A percentile compares a stretch with the other conserved stretches of the same genome.
Evolutionary conservation across 2,888 invertebrate genomes (phyloP).

Genomic region (Drosophila ezoana): DNA sequence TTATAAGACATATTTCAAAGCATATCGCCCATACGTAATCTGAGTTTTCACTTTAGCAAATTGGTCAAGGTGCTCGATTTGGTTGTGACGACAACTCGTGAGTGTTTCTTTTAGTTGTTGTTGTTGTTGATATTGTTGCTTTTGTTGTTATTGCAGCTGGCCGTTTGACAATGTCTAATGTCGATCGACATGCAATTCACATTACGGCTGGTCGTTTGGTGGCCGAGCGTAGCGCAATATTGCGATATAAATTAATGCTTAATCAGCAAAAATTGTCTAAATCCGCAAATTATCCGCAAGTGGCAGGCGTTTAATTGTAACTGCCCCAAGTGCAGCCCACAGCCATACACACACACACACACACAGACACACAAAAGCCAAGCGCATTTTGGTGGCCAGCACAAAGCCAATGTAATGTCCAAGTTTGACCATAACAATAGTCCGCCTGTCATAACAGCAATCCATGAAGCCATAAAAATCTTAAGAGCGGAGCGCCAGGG

Average conservation of each 20-base stretch:
- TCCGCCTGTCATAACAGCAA: conserved; percentile 56
- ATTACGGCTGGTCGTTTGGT: conserved; percentile 48
- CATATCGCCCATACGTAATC: conserved; percentile 52
- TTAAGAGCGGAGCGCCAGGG: background rate
- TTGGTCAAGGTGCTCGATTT: conserved; percentile 70
- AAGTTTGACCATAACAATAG: conserved; percentile 38
- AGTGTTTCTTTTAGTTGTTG: conserved; percentile 29
- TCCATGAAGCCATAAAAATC: conserved; percentile 24
- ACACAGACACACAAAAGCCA: conserved; percentile 14
- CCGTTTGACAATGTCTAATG: conserved; percentile 50
- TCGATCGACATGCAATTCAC: conserved; percentile 60
- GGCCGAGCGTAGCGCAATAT: conserved; percentile 12
- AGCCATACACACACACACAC: conserved; percentile 3
- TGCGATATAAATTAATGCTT: conserved; percentile 74
- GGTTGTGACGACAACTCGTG: conserved; percentile 55
- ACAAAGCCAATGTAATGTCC: conserved; percentile 22
- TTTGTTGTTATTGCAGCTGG: conserved; percentile 38
- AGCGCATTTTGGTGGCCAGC: conserved; percentile 34
- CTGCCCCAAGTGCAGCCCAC: conserved; percentile 63
- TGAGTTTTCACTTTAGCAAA: conserved; percentile 67
- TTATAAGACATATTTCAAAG: conserved; percentile 27
- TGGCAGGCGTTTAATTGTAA: conserved; percentile 78
- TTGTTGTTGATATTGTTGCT: conserved; percentile 5
- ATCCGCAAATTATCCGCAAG: conserved; percentile 73
- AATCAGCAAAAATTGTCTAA: conserved; percentile 77